Base-by-base conservation (phyloP, 2,888 invertebrate genomes). In the Eurytoma adleriae region DNA sequence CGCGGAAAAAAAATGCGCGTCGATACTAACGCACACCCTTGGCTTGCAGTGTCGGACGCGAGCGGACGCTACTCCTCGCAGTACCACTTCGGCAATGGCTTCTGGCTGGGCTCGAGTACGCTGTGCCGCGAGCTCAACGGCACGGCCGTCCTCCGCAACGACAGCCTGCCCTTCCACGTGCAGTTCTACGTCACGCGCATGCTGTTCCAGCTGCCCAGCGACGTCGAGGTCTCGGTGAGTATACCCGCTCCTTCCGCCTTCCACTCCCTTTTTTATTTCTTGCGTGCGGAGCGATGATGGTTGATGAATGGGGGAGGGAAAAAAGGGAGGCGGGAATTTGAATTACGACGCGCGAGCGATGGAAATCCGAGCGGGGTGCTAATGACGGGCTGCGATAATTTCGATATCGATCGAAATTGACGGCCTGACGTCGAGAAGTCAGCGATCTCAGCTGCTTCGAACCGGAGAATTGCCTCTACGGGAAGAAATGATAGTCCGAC, bases 51-150 rank as follows among this genome's bases (percentile, higher is more conserved):
- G 90, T 95, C 93, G 86, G 96, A 96, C 88, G 94, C 96, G 0
- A 96, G 96, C 10, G 96, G 96, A 61, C 94, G 95, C 84, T 96
- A 96, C 91, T 94, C 94, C 16, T 93, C 95, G 13, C 95, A 95
- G 88, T 93, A 95, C 85, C 92, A 96, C 85, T 96, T 95, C 86
- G 96, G 96, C 20, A 96, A 95, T 89, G 95, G 96, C 89, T 96
- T 94, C 91, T 96, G 96, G 96, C 91, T 96, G 86, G 96, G 96
- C 3, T 95, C 96, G 68, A 92, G 93, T 83, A 92, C 92, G 68
- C 93, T 95, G 59, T 96, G 96, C 88, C 87, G 83, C 40, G 96
- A 96, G 87, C 91, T 95, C 84, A 94, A 95, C 82, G 92, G 93
- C 84, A 89, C 90, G 10, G 12, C 24, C 27, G 1, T 10, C 61